A percentile compares a stretch with the other conserved stretches of the same genome.
Conservation (phyloP, 2,888 invertebrate genomes). For the Nymphalis urticae region DNA sequence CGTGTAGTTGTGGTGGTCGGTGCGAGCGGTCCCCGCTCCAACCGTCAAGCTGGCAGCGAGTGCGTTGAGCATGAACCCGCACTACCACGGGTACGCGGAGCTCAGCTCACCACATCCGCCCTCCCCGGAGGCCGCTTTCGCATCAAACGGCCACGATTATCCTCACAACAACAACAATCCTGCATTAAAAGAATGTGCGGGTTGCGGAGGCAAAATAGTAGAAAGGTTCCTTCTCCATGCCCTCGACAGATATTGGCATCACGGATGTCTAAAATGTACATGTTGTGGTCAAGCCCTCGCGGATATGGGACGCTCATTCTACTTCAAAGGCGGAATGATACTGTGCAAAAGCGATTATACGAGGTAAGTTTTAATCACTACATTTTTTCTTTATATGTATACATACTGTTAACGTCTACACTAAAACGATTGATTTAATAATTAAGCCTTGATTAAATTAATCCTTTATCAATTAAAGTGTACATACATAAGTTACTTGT, state of each 20-base stretch:
- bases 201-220: constrained; percentile 95
- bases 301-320: constrained; percentile 95
- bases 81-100: constrained; percentile 93
- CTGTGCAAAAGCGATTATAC: constrained; percentile 97
- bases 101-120: constrained; percentile 89
- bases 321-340: constrained; percentile 95
- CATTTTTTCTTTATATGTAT: background rate
- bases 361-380: constrained; percentile 85
- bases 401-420: too few species aligned
- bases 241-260: constrained; percentile 97
- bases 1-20: constrained; percentile 78
- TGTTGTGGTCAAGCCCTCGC: constrained; percentile 94
- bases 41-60: constrained; percentile 94
- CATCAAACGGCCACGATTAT: constrained; percentile 82
- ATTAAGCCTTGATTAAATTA: background rate
- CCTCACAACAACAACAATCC: constrained; percentile 83
- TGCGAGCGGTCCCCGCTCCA: constrained; percentile 79
- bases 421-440: background rate
- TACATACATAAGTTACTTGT: background rate
- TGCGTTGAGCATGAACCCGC: constrained; percentile 94
- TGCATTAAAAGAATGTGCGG: constrained; percentile 90
- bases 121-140: constrained; percentile 87
- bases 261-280: constrained; percentile 96
- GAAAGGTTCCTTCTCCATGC: constrained; percentile 96
- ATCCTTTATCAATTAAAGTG: background rate